Percentiles rank a stretch among this genome's conserved stretches.
Conservation (phyloP, 2,797 vertebrate species). For the Semaprochilodus insignis region DNA sequence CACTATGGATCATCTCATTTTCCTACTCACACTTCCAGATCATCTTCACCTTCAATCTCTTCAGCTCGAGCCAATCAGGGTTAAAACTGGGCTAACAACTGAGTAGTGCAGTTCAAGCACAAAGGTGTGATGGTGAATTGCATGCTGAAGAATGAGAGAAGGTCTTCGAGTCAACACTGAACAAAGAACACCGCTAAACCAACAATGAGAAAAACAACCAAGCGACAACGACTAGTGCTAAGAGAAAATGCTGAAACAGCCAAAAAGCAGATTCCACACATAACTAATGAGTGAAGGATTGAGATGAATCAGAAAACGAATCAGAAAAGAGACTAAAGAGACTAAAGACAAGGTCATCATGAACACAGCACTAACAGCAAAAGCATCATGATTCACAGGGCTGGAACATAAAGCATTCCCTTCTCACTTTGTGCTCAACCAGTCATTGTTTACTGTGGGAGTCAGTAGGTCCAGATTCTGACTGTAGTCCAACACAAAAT, state of each 20-base stretch:
- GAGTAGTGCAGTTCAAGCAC: no score
- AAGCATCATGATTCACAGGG: neutral
- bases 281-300: neutral
- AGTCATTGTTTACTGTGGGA: neutral
- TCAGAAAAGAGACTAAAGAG: neutral
- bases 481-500: neutral
- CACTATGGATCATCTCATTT: no score
- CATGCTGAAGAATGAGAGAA: no score
- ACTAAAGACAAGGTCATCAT: neutral
- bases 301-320: neutral
- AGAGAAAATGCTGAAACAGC: neutral
- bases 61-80: no score
- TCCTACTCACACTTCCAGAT: no score
- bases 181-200: neutral
- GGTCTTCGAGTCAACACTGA: neutral
- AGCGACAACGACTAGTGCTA: no score
- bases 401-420: neutral
- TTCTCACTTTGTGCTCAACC: neutral
- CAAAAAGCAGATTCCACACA: neutral
- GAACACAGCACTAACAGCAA: neutral
- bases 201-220: neutral
- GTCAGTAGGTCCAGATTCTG: neutral
- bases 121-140: no score
- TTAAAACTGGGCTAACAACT: no score
- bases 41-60: no score